A percentile compares a stretch with the other conserved stretches of the same genome.
phyloP scores from a whole-genome alignment of 1,140 invertebrate genomes.

The Trinorchestia longiramus region DNA sequence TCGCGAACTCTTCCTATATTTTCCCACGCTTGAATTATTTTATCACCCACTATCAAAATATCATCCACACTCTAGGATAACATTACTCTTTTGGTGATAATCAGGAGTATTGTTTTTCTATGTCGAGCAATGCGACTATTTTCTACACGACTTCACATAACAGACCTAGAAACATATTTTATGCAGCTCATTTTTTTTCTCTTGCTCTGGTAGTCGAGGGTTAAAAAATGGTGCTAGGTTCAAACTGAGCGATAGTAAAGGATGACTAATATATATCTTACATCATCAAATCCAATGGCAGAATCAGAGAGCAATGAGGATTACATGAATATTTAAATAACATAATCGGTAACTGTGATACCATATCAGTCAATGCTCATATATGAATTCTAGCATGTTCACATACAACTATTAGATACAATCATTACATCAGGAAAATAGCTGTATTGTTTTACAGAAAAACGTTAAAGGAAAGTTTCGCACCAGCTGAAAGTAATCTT shows the following conservation, averaged over 20 bases:
- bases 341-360: neutral
- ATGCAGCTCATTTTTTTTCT: neutral
- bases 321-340: neutral
- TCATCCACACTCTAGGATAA: neutral
- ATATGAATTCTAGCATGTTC: neutral
- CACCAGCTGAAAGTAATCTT: too few species aligned
- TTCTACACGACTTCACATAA: neutral
- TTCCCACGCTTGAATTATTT: neutral
- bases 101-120: neutral
- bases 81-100: neutral
- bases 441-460: too few species aligned
- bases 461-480: too few species aligned
- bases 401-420: too few species aligned
- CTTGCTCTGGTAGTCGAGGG: neutral
- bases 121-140: neutral
- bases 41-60: neutral
- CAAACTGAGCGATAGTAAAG: neutral
- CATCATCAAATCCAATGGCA: neutral
- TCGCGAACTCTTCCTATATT: neutral
- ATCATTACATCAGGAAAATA: too few species aligned
- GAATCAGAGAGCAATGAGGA: neutral
- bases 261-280: neutral
- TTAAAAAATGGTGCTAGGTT: neutral
- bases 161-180: neutral
- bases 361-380: neutral